Evolutionary conservation across 2,888 invertebrate genomes (phyloP), one percentile per base, ranked within the genome.

Genomic region (Pilophorus perplexus): DNA sequence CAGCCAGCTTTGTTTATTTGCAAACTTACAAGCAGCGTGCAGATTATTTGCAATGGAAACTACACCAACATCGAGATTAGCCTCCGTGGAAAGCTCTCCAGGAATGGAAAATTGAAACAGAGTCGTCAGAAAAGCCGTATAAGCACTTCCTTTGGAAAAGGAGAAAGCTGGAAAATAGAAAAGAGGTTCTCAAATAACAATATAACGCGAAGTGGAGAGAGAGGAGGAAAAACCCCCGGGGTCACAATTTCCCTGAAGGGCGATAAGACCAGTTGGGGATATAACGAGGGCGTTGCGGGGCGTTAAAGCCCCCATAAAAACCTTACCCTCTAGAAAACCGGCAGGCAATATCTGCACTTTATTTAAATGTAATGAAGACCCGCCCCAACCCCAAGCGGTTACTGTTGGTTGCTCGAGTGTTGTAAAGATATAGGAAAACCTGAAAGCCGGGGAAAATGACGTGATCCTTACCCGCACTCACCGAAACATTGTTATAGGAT

Each of bases 281-380:
- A 22, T 38, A 33, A 38, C 38, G 16, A 23, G 40, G 59, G n/a
- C 40, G 59, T 59, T 59, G 33, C 14, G n/a, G n/a, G 40, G 59
- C 59, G 59, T 59, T 59, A 59, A 59, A 59, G 44, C 25, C 22
- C n/a, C 59, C 23, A 44, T 59, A 59, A 59, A 55, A 59, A 23
- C 42, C 42, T n/a, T n/a, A 14, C 42, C 42, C 59, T 27, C 59
- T 42, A 25, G 38, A 50, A 50, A 48, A 23, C 42, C n/a, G 16
- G 23, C 18, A n/a, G 20, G 64, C 50, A 64, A 64, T 64, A 64
- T 64, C 64, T 50, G 23, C 64, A 50, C 52, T 64, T 64, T 64
- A 64, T 64, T 64, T 64, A 64, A 64, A 64, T 64, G 64, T 64
- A 64, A 64, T 64, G 64, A 50, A 50, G 42, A 48, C 50, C 62